phyloP scores from a whole-genome alignment of 2,888 invertebrate genomes.

The Brenthis ino region DNA sequence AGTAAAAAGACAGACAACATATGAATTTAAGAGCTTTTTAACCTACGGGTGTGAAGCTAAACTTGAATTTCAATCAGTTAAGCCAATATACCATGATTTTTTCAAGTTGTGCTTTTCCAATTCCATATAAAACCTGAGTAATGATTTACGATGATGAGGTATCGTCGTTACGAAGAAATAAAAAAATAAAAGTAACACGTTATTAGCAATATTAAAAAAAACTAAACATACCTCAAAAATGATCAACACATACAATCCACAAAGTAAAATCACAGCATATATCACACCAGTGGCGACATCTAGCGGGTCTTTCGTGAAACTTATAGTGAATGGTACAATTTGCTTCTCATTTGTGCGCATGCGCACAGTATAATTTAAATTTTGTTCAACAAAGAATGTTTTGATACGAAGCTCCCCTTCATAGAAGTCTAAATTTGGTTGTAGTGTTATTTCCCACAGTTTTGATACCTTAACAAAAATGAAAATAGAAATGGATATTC shows the following conservation, averaged over 20 bases:
- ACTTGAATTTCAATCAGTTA: no score
- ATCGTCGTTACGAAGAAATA: no score
- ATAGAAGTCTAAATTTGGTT: constrained; percentile 79
- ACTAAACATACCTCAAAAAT: constrained; percentile 87
- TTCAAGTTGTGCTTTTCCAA: no score
- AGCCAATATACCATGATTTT: no score
- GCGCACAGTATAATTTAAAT: constrained; percentile 20
- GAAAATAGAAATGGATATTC: not conserved
- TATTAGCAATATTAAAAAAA: not conserved
- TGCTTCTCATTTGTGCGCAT: constrained; percentile 31
- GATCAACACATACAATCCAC: constrained; percentile 88
- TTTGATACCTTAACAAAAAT: constrained; percentile 57
- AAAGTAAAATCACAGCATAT: constrained; percentile 85
- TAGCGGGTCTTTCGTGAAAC: constrained; percentile 83
- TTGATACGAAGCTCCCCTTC: constrained; percentile 65
- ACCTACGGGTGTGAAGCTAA: no score
- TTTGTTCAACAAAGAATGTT: constrained; percentile 56
- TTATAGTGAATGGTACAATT: constrained; percentile 44
- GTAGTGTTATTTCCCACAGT: constrained; percentile 82
- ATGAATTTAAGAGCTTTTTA: no score
- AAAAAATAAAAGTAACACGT: no score
- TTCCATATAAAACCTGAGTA: no score
- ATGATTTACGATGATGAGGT: no score
- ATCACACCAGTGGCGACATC: constrained; percentile 84
- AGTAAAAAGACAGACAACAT: no score